Base-by-base conservation (phyloP, 2,888 invertebrate genomes). In the Ypsolopha sequella region DNA sequence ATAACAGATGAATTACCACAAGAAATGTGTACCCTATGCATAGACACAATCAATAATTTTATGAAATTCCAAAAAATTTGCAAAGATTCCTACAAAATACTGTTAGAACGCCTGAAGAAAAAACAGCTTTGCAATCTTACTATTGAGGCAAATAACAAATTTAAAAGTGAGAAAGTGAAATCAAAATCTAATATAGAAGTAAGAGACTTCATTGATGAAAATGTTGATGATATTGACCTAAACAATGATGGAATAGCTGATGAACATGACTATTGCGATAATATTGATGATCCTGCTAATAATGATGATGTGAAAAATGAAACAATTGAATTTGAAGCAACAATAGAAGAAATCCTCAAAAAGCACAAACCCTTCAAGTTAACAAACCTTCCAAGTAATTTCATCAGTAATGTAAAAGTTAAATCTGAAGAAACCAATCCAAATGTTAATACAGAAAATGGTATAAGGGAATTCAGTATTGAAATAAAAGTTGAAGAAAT, bases 31-130 rank as follows among this genome's bases (percentile, higher is more conserved):
- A 48, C 58, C 0, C 13, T 39, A 1, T 72, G 72, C 44, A 60
- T 67, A 6, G 56, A 52, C 39, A 64, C 60, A 48, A 58, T 70
- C 14, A 70, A 69, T 47, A 58, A 64, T 50, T 60, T 61, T 1
- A 55, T 56, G 6, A 63, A 60, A 51, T 73, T 73, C 50, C 55
- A 67, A 34, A 63, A 57, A 58, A 66, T 60, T 53, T 73, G 70
- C 41, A 59, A 61, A 50, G 48, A 60, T 1, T 50, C 64, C 2
- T 62, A 69, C 11, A 59, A 56, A 48, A 55, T 54, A 24, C 55
- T 73, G 6, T 8, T 52, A 1, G 59, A 54, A 7, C 57, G 60
- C 2, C 1, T 60, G 0, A 49, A 63, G 54, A 54, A 52, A 41
- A 52, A 60, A 44, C 41, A 57, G 0, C 52, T 54, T 14, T 39